Conservation (phyloP, 2,888 invertebrate species). For the Hirtodrosophila trivittata region DNA sequence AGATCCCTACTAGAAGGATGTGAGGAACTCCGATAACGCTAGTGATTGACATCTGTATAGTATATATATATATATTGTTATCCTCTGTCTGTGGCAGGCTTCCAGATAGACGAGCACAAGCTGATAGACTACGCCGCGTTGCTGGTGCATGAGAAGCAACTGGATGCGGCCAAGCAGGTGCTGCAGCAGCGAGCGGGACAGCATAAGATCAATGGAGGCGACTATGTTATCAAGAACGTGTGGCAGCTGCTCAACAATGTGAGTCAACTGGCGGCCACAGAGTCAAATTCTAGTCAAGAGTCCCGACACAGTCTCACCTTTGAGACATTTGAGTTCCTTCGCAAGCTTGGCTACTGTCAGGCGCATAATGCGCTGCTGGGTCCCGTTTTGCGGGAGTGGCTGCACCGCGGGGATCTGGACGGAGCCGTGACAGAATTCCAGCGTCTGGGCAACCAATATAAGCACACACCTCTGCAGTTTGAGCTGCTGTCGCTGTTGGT, state of each 20-base stretch:
- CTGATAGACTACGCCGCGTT: conserved; percentile 87
- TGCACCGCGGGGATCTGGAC: conserved; percentile 85
- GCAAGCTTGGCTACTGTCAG: conserved; percentile 85
- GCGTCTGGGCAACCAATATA: conserved; percentile 85
- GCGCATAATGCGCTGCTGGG: conserved; percentile 86
- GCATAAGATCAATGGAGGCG: conserved; percentile 83
- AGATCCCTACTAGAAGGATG: no score
- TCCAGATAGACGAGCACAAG: conserved; percentile 88
- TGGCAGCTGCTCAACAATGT: conserved; percentile 86
- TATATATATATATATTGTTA: no score
- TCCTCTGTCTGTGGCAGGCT: conserved; percentile 78
- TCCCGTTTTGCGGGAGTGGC: conserved; percentile 86
- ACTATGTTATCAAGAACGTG: conserved; percentile 86
- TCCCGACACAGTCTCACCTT: conserved; percentile 82
- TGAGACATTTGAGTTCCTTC: conserved; percentile 85
- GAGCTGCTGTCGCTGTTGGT: conserved; percentile 85
- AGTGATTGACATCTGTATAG: no score
- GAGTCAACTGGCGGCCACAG: conserved; percentile 79
- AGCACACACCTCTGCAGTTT: conserved; percentile 87
- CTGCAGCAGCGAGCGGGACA: conserved; percentile 85
- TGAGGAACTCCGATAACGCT: no score
- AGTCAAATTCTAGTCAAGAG: conserved; percentile 32
- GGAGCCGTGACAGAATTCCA: conserved; percentile 86
- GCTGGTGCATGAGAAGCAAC: conserved; percentile 84
- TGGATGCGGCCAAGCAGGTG: conserved; percentile 81